phyloP scores from a whole-genome alignment of 2,888 invertebrate species.

The Eugnorisma glareosa region DNA sequence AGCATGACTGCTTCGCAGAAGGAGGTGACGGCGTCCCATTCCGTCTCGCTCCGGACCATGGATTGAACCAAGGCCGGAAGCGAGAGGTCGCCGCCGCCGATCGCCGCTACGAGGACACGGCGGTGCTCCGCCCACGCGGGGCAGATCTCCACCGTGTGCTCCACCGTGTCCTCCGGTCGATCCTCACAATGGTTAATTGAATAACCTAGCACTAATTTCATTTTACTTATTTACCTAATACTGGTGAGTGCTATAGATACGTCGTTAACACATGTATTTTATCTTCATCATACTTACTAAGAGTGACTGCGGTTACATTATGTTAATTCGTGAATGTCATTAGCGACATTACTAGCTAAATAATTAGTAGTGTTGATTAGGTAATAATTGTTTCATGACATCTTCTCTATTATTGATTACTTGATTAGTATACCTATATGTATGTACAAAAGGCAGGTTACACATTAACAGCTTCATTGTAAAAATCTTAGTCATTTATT shows the following conservation, averaged over 20 bases:
- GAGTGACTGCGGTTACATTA: neutral
- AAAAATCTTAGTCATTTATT: neutral
- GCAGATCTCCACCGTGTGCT: too few relatives aligned
- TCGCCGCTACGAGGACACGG: too few relatives aligned
- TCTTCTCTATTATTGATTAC: constrained; percentile 9
- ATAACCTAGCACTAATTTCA: neutral
- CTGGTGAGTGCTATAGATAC: neutral
- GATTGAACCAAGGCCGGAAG: too few relatives aligned
- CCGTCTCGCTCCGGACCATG: too few relatives aligned
- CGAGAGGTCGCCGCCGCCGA: too few relatives aligned
- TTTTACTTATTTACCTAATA: neutral
- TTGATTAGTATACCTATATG: neutral
- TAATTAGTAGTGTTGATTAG: constrained; percentile 10
- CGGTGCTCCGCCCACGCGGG: too few relatives aligned
- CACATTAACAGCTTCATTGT: neutral
- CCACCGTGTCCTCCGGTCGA: too few relatives aligned
- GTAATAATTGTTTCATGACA: neutral
- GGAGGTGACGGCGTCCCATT: too few relatives aligned
- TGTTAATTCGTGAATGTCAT: constrained; percentile 13
- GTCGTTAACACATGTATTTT: neutral
- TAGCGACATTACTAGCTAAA: constrained; percentile 8
- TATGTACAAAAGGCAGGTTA: neutral
- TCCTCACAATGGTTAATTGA: too few relatives aligned
- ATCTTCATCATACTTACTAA: neutral
- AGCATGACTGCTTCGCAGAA: too few relatives aligned